Evolutionary conservation across 2,888 invertebrate genomes (phyloP).

Genomic region (Chloromyia formosa): DNA sequence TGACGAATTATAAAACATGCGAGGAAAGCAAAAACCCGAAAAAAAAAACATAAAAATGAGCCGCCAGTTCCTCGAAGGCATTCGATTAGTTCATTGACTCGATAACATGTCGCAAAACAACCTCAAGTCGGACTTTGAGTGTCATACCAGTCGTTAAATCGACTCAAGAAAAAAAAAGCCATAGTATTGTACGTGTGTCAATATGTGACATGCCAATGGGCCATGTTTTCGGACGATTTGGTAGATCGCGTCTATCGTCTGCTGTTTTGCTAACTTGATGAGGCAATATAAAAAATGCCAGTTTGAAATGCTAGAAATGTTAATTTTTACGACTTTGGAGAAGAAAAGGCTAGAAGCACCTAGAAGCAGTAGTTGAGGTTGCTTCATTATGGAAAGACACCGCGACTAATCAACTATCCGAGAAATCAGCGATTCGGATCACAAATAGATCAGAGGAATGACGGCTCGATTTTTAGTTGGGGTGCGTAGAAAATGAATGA

Average conservation of each 20-base stretch:
- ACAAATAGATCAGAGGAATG: not conserved
- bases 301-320: not conserved
- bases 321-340: not conserved
- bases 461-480: no score
- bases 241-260: not conserved
- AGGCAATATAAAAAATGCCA: not conserved
- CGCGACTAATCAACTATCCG: not conserved
- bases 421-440: not conserved
- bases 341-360: not conserved
- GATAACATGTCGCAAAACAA: slow-evolving; percentile 23
- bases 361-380: not conserved
- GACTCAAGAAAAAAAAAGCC: slow-evolving; percentile 1
- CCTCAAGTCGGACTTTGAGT: slow-evolving; percentile 26
- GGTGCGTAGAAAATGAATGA: no score
- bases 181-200: slow-evolving; percentile 21
- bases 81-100: slow-evolving; percentile 34
- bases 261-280: not conserved
- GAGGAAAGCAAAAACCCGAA: not conserved
- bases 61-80: slow-evolving; percentile 5
- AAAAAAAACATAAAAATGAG: slow-evolving; percentile 8
- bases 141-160: slow-evolving; percentile 33
- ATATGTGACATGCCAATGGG: slow-evolving; percentile 29
- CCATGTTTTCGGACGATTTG: not conserved
- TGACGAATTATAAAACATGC: slow-evolving; percentile 3
- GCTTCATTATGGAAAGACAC: not conserved